Evolutionary conservation across 2,888 invertebrate species (phyloP).

Genomic region (Aquatica leii): DNA sequence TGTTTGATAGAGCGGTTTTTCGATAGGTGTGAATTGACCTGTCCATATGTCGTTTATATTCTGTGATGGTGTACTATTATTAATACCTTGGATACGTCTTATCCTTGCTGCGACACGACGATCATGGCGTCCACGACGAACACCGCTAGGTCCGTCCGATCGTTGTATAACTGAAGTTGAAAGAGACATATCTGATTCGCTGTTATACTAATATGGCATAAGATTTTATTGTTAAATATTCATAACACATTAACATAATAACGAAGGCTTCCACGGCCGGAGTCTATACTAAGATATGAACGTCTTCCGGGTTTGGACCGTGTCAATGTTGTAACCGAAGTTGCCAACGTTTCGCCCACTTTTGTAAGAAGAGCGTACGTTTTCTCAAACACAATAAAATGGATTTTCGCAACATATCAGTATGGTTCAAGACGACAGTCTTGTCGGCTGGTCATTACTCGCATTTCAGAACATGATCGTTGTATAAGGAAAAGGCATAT

Average conservation of each 20-base stretch:
- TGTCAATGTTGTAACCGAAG: no score
- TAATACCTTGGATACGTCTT: neutral
- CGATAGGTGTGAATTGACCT: no score
- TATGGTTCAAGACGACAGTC: neutral
- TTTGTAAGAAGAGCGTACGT: no score
- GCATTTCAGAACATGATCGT: no score
- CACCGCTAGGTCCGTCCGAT: neutral
- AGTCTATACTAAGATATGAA: no score
- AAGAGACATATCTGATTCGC: neutral
- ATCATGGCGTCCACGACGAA: neutral
- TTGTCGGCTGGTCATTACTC: neutral
- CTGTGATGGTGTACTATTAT: neutral
- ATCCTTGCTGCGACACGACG: neutral
- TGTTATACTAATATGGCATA: neutral
- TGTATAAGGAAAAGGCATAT: no score
- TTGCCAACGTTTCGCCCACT: no score
- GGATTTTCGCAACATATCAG: neutral
- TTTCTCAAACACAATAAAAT: no score
- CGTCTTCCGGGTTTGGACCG: no score
- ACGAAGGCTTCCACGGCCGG: no score
- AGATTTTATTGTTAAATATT: no score
- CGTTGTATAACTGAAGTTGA: neutral
- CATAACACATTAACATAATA: no score
- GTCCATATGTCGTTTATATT: neutral
- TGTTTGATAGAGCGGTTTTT: neutral